Conservation (phyloP, 2,888 invertebrate species). For the Copidosoma aretas region DNA sequence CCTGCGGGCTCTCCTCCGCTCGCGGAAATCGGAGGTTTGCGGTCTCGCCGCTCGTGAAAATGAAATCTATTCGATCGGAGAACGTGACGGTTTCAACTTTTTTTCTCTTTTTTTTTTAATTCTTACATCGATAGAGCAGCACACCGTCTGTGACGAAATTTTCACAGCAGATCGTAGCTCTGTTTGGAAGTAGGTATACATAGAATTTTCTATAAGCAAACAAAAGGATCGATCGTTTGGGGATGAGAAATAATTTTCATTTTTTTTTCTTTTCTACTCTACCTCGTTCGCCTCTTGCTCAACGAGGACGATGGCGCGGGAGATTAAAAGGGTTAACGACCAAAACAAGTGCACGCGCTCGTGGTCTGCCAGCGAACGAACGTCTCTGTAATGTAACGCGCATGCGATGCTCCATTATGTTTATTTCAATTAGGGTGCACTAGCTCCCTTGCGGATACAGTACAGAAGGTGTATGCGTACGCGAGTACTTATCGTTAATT, state of each 20-base stretch:
- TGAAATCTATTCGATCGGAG: no score
- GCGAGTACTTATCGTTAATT: no score
- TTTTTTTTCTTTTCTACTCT: no score
- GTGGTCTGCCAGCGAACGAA: neutral
- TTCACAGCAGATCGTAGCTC: no score
- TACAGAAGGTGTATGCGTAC: no score
- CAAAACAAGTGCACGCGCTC: neutral
- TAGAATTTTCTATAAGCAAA: no score
- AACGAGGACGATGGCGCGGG: neutral
- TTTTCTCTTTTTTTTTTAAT: no score
- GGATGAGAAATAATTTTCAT: no score
- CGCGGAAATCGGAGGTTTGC: constrained; percentile 13
- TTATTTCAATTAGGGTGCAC: neutral
- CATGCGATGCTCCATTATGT: neutral
- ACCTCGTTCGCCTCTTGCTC: neutral
- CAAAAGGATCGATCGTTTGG: neutral
- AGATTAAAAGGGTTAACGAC: neutral
- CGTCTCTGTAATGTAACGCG: neutral
- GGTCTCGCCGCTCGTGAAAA: no score
- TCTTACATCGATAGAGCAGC: no score
- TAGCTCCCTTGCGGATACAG: no score
- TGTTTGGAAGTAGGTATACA: neutral
- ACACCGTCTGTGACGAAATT: neutral
- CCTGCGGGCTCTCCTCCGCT: constrained; percentile 3
- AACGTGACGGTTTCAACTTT: no score